Base-by-base conservation (phyloP, 37 sponge, comb jelly and placozoan genomes). In the Spongia lamella region DNA sequence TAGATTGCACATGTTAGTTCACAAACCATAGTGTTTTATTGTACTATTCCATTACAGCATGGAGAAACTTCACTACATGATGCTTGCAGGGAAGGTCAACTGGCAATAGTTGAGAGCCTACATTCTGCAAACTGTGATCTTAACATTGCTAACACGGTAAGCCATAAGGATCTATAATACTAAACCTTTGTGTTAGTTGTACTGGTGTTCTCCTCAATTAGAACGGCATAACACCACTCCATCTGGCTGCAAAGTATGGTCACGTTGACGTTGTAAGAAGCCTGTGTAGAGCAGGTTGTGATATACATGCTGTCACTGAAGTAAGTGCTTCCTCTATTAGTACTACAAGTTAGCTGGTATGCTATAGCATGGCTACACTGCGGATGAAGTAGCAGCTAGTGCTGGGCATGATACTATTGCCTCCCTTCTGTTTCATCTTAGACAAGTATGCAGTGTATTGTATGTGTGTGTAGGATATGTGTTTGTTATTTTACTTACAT, bases 81-180 rank as follows among this genome's bases (percentile, higher is more conserved):
- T 79, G 94, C 94, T n/a, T 89, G 89, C 53, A 78, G 82, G 53
- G 90, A 94, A 19, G 94, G 94, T 1, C 70, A 86, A 20, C 73
- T 89, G 37, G 66, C 90, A 27, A 37, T 94, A 50, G 83, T 94
- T 31, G 71, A 89, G 36, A 84, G 79, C 20, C 79, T 94, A 31
- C 80, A 76, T 83, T 84, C 87, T 54, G 68, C 77, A 31, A 79
- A 75, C 0, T 86, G 84, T 76, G 61, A 86, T 38, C 67, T 94
- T 35, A 77, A 94, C 50, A 20, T 82, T 0, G 51, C 72, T 14
- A 92, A 86, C 62, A 87, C 70, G 54, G 92, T 92, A 70, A 58
- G 70, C 53, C 16, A 27, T 25, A n/a, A n/a, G n/a, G n/a, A n/a
- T n/a, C 7, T 43, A 9, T 43, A 43, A 43, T 9, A 43, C 47